Base-by-base conservation (phyloP, 2,113 vertebrate species). In the Callospermophilus lateralis region DNA sequence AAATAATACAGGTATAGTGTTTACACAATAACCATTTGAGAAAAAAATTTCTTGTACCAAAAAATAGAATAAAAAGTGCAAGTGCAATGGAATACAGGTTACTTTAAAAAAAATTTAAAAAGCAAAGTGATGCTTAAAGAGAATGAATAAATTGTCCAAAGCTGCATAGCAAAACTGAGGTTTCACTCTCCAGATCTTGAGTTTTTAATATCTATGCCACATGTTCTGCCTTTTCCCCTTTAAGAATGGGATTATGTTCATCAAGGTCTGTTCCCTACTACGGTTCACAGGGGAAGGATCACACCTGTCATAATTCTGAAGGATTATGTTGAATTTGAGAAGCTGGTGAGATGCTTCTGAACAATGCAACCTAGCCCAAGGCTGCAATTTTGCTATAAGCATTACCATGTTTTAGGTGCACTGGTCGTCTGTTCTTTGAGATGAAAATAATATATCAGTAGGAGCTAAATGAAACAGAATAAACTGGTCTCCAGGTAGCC, bases 381-480 rank as follows among this genome's bases (percentile, higher is more conserved):
- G 76, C 37, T 81, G 10, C 45, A 79, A 67, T 93, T 87, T 80
- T 79, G 39, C 81, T 86, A 28, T 12, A 67, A 34, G 39, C 48
- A 67, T 79, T 93, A 65, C 26, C 55, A 53, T 32, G 12, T 94
- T 88, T 93, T 39, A 45, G 76, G 61, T 26, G 65, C 89, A 55
- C 77, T 70, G 48, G 58, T 72, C 39, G 11, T 51, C 72, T 90
- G 77, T 51, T 94, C 70, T 74, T 89, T 53, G 84, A 93, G 93
- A 84, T 93, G 81, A 95, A 95, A 96, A 84, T 63, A 96, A 73
- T 90, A 22, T 32, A 70, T 93, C 34, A 65, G 24, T 39, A 78
- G 63, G 48, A 94, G 26, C 32, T 67, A 88, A 78, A 67, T 90
- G 53, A 90, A 90, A 90, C 74, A 78, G 39, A 89, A 84, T 70